Evolutionary conservation across 1,140 invertebrate genomes (phyloP), one percentile per base, ranked within the genome.

Genomic region (Anadara kagoshimensis): DNA sequence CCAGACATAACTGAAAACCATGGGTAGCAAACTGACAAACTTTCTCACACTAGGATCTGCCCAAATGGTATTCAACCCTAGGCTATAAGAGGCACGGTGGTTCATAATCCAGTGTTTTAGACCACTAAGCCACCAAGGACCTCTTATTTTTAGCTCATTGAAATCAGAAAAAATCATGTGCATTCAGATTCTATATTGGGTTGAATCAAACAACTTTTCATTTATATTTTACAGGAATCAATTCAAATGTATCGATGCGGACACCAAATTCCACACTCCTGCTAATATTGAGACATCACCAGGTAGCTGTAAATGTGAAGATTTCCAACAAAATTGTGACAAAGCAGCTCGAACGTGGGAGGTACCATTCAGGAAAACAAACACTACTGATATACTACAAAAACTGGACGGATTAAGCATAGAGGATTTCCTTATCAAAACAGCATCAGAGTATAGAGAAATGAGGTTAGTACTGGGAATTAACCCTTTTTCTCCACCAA

Each of bases 381-480:
- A 69, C 0, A 77, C 84, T 20, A 76, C 78, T 22, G 62, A 79
- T 7, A 78, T 71, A 16, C 58, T 87, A 14, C 80, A 83, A 36
- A 66, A 87, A 59, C 62, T 87, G 1, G 36, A 62, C 16, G 56
- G 59, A 16, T 58, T 73, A 43, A 57, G 82, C 51, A 73, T 85
- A 10, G 36, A 68, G 11, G 49, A 78, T 11, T 87, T 84, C 57
- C 58, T 87, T 8, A 71, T 87, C 10, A 64, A 76, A 11, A 85
- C 75, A 20, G 83, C 78, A 57, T 43, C 58, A n/a, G 63, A 83
- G 11, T 86, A 82, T 56, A 75, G 63, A 20, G 75, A 80, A 12
- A 80, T 79, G 22, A 81, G 86, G 84, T 87, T 64, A 24, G 68
- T 44, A 7, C 18, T 26, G n/a, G n/a, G n/a, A n/a, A n/a, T n/a